These are phyloP conservation scores for Brachionus koreanus DNA, from an alignment of 1,140 invertebrate species.

Conservation along the genomic window DNA sequence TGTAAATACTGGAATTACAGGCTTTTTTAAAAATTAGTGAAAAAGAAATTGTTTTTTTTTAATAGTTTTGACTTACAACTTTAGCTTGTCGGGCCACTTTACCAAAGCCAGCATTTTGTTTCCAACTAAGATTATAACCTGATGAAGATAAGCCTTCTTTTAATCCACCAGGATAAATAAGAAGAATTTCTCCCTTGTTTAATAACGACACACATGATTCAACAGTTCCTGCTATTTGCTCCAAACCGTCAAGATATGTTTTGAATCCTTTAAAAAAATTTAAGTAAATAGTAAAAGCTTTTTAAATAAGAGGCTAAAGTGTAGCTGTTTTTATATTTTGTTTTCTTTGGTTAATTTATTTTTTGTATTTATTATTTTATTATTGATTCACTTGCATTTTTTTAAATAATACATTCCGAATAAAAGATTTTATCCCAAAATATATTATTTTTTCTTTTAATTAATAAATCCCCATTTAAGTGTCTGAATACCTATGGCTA, in stretches of 20 bases:
- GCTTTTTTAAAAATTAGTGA: background rate
- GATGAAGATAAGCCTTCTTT: background rate
- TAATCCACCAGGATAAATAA: background rate
- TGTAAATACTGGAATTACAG: background rate
- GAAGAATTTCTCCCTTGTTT: background rate
- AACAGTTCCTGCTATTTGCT: background rate
- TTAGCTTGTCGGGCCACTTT: background rate
- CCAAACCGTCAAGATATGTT: background rate
- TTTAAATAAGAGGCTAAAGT: too few relatives aligned
- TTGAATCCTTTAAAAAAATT: background rate
- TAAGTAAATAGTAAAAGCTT: background rate
- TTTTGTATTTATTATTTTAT: too few relatives aligned
- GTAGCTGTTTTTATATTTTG: too few relatives aligned
- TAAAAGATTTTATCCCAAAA: too few relatives aligned
- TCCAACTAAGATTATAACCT: background rate
- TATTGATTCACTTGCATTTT: too few relatives aligned
- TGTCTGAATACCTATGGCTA: too few relatives aligned
- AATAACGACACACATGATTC: conserved; percentile 14
- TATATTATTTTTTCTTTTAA: too few relatives aligned
- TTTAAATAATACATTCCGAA: too few relatives aligned
- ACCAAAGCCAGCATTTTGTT: background rate
- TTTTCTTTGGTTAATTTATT: too few relatives aligned
- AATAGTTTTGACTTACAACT: background rate
- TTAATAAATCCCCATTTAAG: too few relatives aligned
- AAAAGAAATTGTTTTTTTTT: background rate